These are phyloP conservation scores for Hassar affinis DNA, from an alignment of 2,113 vertebrate species.

Conservation along the genomic window DNA sequence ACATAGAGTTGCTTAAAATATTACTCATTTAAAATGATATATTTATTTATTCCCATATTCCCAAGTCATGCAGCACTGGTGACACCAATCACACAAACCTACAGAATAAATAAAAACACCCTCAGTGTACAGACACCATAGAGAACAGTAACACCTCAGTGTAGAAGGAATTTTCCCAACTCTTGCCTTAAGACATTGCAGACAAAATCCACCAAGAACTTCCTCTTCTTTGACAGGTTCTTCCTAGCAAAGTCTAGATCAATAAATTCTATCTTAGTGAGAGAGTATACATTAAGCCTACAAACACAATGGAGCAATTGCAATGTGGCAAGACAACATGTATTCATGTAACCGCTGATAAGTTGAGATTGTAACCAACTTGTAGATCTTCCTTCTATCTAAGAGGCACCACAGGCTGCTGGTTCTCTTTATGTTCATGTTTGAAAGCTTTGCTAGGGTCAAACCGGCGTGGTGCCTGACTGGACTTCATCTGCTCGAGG, in stretches of 20 bases:
- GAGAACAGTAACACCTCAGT: not conserved
- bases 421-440: conserved; percentile 85
- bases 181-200: not conserved
- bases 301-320: not conserved
- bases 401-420: conserved; percentile 65
- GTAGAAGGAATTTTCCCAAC: not conserved
- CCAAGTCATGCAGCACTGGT: not conserved
- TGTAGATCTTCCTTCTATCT: conserved; percentile 74
- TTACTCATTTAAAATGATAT: not conserved
- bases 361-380: not conserved
- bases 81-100: too few species aligned
- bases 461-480: conserved; percentile 70
- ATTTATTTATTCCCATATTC: too few species aligned
- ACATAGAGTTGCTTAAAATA: not conserved
- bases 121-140: not conserved
- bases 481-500: conserved; percentile 74
- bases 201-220: not conserved
- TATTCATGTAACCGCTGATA: not conserved
- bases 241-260: not conserved
- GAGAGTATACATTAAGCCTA: not conserved
- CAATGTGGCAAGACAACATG: not conserved
- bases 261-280: too few species aligned
- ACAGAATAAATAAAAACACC: not conserved
- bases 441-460: conserved; percentile 90
- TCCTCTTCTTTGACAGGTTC: not conserved